Evolutionary conservation across 2,888 invertebrate genomes (phyloP).

Genomic region (Oscheius sp.): DNA sequence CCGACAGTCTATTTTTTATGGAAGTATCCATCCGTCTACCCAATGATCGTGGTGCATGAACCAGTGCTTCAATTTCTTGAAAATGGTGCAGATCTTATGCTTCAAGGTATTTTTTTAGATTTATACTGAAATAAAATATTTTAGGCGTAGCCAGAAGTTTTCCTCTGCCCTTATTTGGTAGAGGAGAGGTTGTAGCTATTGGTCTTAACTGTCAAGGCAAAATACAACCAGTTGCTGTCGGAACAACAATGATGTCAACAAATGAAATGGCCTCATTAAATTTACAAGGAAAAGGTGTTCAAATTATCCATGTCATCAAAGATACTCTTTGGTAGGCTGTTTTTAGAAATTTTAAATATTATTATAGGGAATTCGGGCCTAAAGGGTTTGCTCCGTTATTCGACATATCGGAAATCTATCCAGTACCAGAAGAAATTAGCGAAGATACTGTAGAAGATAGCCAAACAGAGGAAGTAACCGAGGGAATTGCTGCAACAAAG

Average conservation of each 20-base stretch:
- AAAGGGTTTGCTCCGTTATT: constrained; percentile 48
- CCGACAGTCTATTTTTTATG: constrained; percentile 61
- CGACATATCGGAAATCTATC: constrained; percentile 34
- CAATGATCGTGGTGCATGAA: constrained; percentile 60
- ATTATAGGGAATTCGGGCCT: constrained; percentile 60
- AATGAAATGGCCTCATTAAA: constrained; percentile 57
- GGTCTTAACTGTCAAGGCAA: constrained; percentile 36
- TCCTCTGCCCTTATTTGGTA: constrained; percentile 40
- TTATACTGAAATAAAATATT: not conserved
- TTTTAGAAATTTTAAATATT: not conserved
- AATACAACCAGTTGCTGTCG: constrained; percentile 67
- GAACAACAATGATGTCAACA: constrained; percentile 62
- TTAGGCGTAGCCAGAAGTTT: constrained; percentile 21
- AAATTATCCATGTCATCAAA: constrained; percentile 62
- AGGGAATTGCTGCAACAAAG: not conserved
- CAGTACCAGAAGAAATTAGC: constrained; percentile 9
- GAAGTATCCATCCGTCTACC: constrained; percentile 53
- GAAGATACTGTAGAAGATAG: not conserved
- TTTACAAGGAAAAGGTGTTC: constrained; percentile 65
- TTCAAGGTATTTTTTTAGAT: constrained; percentile 56
- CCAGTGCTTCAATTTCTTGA: constrained; percentile 60
- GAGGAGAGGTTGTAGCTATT: constrained; percentile 58
- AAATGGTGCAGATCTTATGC: constrained; percentile 71
- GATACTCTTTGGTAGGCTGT: constrained; percentile 63
- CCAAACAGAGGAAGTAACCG: not conserved